Percentiles rank a stretch among this genome's conserved stretches.
These are phyloP conservation scores for Drosophila varians DNA, from an alignment of 1,140 invertebrate genomes.

Conservation along the genomic window DNA sequence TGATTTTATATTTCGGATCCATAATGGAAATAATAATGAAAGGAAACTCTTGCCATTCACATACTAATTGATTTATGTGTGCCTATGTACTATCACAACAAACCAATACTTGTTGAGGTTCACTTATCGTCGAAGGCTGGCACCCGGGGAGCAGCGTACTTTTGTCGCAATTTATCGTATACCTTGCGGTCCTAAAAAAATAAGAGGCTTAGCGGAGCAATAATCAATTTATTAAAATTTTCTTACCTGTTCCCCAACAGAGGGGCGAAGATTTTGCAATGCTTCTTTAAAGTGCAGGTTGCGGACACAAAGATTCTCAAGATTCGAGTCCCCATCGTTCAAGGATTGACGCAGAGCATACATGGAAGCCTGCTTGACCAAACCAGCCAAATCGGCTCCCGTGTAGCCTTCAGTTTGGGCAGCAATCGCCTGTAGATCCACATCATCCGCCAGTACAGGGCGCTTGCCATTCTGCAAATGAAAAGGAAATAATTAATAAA, in stretches of 20 bases:
- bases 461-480: conserved; percentile 91
- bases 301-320: conserved; percentile 62
- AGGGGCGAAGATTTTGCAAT: conserved; percentile 69
- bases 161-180: conserved; percentile 76
- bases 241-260: conserved; percentile 70
- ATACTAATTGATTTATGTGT: conserved; percentile 2
- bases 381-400: conserved; percentile 95
- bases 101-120: conserved; percentile 28
- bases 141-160: conserved; percentile 73
- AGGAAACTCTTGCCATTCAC: not conserved
- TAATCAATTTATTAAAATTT: not conserved
- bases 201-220: not conserved
- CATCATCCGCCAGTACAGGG: conserved; percentile 90
- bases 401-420: conserved; percentile 91
- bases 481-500: conserved; percentile 9
- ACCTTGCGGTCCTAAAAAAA: conserved; percentile 71
- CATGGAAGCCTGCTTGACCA: conserved; percentile 92
- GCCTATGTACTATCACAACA: conserved; percentile 57
- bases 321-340: conserved; percentile 56
- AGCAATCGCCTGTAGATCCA: conserved; percentile 90
- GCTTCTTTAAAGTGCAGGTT: conserved; percentile 71
- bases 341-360: conserved; percentile 89
- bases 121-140: conserved; percentile 40
- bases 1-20: not conserved
- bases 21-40: not conserved